Conservation (phyloP, 2,113 vertebrate genomes). For the Oenanthe melanoleuca region DNA sequence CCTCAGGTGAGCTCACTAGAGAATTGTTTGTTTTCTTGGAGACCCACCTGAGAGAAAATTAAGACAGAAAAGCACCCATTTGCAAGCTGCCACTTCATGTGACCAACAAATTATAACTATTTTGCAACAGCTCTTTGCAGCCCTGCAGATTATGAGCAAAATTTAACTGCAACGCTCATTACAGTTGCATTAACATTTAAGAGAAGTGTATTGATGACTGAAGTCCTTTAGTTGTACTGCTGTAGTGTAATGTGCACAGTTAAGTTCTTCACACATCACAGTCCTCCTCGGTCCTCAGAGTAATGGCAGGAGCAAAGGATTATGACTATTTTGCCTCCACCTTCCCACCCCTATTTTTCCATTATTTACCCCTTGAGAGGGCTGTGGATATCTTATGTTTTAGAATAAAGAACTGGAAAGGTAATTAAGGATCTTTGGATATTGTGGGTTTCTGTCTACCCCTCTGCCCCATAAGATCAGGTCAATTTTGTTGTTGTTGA, state of each 20-base stretch:
- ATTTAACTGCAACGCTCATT: not conserved
- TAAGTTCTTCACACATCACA: not conserved
- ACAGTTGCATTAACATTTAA: not conserved
- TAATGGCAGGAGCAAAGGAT: not conserved
- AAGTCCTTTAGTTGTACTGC: not conserved
- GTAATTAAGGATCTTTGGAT: not conserved
- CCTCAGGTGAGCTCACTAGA: not conserved
- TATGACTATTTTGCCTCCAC: not conserved
- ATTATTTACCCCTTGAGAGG: not conserved
- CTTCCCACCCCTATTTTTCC: not conserved
- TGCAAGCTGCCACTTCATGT: not conserved
- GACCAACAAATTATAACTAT: rapidly evolving
- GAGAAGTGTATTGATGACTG: not conserved
- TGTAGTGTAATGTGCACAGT: not conserved
- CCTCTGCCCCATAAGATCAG: not conserved
- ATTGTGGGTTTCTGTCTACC: not conserved
- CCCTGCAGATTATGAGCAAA: not conserved
- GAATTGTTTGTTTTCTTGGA: not conserved
- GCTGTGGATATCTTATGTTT: not conserved
- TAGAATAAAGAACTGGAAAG: not conserved
- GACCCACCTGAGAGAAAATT: not conserved
- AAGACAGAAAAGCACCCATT: not conserved
- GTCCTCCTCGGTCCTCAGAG: not conserved
- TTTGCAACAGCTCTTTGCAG: not conserved
- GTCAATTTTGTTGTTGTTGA: not conserved